phyloP scores from a whole-genome alignment of 2,888 invertebrate genomes.

The Acanthosepion esculentum region DNA sequence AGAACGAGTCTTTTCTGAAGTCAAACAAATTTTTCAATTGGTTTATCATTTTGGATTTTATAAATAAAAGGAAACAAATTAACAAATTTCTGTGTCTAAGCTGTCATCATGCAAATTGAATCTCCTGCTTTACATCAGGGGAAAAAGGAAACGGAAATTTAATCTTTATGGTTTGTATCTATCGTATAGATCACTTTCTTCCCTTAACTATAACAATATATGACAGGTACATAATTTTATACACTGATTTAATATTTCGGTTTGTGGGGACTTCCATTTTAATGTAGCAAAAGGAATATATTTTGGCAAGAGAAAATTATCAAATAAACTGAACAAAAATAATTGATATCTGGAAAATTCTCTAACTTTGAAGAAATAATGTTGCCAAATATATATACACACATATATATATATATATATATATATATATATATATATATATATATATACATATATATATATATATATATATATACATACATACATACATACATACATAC shows the following conservation, averaged over 20 bases:
- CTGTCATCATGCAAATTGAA: not conserved
- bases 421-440: too few relatives aligned
- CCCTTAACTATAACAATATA: not conserved
- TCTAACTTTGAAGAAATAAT: not conserved
- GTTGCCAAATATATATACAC: not conserved
- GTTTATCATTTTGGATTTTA: not conserved
- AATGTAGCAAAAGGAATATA: not conserved
- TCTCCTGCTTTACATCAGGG: not conserved
- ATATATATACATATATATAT: too few relatives aligned
- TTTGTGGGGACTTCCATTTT: not conserved
- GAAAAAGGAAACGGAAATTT: slow-evolving; percentile 9
- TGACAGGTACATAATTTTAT: not conserved
- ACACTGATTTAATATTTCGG: not conserved
- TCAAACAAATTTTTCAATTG: slow-evolving; percentile 8
- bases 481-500: too few relatives aligned
- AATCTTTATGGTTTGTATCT: not conserved
- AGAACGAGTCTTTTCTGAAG: not conserved
- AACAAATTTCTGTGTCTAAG: not conserved
- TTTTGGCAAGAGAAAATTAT: not conserved
- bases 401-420: too few relatives aligned
- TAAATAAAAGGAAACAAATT: not conserved
- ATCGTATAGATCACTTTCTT: not conserved
- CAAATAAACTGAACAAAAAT: not conserved
- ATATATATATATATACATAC: too few relatives aligned
- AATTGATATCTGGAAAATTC: not conserved